Base-by-base conservation (phyloP, 2,113 vertebrate species). In the Saccopteryx bilineata region DNA sequence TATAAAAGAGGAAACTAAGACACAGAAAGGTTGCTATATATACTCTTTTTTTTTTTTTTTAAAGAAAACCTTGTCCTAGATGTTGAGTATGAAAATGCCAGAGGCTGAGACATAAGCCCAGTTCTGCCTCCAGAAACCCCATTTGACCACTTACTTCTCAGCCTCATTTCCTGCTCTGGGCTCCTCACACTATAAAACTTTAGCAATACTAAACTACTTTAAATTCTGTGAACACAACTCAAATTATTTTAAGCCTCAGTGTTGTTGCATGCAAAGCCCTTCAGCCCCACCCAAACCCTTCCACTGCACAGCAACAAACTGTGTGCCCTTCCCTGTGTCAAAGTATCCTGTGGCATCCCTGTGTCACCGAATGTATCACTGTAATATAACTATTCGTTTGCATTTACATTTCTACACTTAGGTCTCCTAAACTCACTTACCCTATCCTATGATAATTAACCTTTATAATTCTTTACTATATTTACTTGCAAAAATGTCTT, bases 401-500 rank as follows among this genome's bases (percentile, higher is more conserved):
- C 28, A 75, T 68, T 83, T 78, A 61, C 19, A 93, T 50, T 72
- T 79, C 8, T 17, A 76, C 69, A 68, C 46, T 4, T 9, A 66
- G 66, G 12, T 48, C 28, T 85, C 26, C 68, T 33, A 9, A 2
- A 63, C 33, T 46, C 33, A 48, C 21, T 50, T 54, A 33, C 7
- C 31, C 65, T 72, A 8, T 54, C 31, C 65, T 72, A 8, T 54
- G n/a, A 92, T 58, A 66, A 65, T 48, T 33, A 79, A 71, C 18
- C 23, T 78, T 61, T 58, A n/a, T 19, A 56, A 61, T 8, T 12
- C 12, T 61, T 50, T 69, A 28, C 39, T 63, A 0, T 21, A 71
- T 76, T 54, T 85, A 71, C 48, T 72, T 63, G 31, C 61, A 75
- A 82, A n/a, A 92, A 89, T 56, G 11, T 81, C 58, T 92, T 93